Conservation (phyloP, 2,113 vertebrate species). For the Pygoscelis antarcticus region DNA sequence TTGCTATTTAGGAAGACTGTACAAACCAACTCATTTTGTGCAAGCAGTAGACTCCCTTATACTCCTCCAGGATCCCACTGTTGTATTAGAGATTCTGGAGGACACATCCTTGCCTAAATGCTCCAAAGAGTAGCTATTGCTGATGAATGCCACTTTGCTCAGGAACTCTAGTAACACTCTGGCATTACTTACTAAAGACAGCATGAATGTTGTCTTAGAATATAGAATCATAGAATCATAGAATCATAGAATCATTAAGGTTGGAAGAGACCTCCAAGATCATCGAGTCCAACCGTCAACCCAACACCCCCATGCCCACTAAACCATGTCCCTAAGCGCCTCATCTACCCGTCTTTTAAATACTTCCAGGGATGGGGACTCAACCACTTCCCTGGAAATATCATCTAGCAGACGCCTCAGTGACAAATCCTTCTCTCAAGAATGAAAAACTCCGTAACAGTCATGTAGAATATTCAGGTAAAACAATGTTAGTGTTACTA, state of each 20-base stretch:
- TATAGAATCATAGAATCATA: too few relatives aligned
- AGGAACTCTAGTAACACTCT: neutral
- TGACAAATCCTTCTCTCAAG: neutral
- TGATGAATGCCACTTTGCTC: neutral
- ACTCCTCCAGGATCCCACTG: neutral
- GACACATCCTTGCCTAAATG: neutral
- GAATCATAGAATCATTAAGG: too few relatives aligned
- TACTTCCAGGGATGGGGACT: too few relatives aligned
- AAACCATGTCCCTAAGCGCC: too few relatives aligned
- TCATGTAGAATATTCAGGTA: neutral
- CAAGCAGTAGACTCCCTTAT: neutral
- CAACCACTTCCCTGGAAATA: too few relatives aligned
- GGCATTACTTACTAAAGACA: neutral
- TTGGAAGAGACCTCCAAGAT: too few relatives aligned
- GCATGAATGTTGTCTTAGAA: neutral
- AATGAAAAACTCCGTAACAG: neutral
- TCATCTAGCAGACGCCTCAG: neutral
- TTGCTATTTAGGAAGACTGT: accelerated
- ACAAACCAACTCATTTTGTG: neutral
- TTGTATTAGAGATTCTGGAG: neutral
- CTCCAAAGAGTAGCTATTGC: neutral
- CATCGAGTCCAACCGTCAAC: too few relatives aligned
- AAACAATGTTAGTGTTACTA: neutral
- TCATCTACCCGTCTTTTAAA: too few relatives aligned
- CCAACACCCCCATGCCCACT: too few relatives aligned